Evolutionary conservation across 35 echinoderm and acorn worm species (phyloP).

Genomic region (Apostichopus japonicus): DNA sequence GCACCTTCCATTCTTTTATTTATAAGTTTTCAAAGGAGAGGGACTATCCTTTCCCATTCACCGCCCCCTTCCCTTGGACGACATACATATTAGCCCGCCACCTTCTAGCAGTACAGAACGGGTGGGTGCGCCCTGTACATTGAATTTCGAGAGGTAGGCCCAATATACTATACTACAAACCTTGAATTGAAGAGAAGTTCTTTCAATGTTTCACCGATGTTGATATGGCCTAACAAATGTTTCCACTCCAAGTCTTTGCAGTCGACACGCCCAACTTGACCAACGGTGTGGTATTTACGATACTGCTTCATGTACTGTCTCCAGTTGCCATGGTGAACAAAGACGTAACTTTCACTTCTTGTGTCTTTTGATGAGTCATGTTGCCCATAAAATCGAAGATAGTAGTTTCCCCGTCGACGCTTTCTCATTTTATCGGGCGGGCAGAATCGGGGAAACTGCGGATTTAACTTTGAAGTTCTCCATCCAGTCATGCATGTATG

Average conservation of each 20-base stretch:
- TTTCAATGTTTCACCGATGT: constrained; percentile 23
- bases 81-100: too few species aligned
- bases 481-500: background rate
- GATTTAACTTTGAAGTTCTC: constrained; percentile 2
- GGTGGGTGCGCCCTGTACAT: background rate
- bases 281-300: constrained; percentile 51
- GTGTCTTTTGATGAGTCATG: constrained; percentile 8
- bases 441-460: too few species aligned
- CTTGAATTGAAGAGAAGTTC: constrained; percentile 43
- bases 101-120: background rate
- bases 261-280: constrained; percentile 4
- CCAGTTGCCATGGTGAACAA: constrained; percentile 44
- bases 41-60: too few species aligned
- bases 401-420: background rate
- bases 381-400: background rate
- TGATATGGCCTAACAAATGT: constrained; percentile 18
- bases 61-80: too few species aligned
- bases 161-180: background rate
- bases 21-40: too few species aligned
- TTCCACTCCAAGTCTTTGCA: constrained; percentile 39
- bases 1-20: too few species aligned
- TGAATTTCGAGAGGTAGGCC: too few species aligned
- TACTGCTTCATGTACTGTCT: constrained; percentile 48
- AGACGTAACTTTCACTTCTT: constrained; percentile 33
- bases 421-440: constrained; percentile 22